Conservation (phyloP, 2,113 vertebrate species). For the Nothoprocta perdicaria region DNA sequence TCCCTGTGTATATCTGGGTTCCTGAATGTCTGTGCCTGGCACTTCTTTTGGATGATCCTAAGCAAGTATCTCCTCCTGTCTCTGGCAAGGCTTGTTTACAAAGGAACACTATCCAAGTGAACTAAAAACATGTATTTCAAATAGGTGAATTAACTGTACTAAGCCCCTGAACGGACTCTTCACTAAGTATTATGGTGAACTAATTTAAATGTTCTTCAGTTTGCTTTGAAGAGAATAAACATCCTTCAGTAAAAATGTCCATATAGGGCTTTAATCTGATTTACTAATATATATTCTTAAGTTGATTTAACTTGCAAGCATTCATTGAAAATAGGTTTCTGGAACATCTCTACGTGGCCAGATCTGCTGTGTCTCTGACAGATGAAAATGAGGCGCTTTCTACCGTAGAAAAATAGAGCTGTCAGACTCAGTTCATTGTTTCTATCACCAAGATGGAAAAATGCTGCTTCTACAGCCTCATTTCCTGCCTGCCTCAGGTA, state of each 20-base stretch:
- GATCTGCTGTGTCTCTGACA: background rate
- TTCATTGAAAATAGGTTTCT: conserved; percentile 1
- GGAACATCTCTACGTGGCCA: background rate
- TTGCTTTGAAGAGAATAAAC: background rate
- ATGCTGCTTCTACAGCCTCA: background rate
- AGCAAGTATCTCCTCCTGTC: background rate
- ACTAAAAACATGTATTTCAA: background rate
- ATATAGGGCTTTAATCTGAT: background rate
- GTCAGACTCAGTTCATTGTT: background rate
- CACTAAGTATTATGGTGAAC: background rate
- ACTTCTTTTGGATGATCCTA: background rate
- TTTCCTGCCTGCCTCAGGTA: rapidly evolving
- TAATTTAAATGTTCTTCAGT: background rate
- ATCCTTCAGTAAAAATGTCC: background rate
- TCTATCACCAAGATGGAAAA: background rate
- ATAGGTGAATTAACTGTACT: background rate
- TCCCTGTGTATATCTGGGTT: background rate
- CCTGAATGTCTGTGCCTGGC: background rate
- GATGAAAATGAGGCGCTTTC: background rate
- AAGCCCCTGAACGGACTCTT: background rate
- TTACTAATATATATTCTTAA: background rate
- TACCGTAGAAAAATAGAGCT: background rate
- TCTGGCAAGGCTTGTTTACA: background rate
- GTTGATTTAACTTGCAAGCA: background rate
- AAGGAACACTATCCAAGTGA: background rate